phyloP scores from a whole-genome alignment of 2,797 vertebrate genomes.

The Picus viridis region DNA sequence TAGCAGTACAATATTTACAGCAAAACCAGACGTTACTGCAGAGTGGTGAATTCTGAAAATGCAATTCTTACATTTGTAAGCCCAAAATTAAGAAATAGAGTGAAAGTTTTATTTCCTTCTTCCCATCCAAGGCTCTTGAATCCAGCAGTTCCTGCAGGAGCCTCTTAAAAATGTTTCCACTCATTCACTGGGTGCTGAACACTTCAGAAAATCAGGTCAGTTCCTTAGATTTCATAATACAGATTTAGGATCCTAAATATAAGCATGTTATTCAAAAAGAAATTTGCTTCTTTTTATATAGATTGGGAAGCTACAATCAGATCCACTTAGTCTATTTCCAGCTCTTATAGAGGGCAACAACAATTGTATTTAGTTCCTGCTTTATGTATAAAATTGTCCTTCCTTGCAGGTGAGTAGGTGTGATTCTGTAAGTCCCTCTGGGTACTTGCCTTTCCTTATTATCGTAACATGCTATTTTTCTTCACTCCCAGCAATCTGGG shows the following conservation, averaged over 20 bases:
- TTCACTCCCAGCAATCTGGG: background rate
- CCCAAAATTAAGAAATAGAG: conserved; percentile 7
- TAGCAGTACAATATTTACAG: conserved; percentile 5
- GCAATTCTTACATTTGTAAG: background rate
- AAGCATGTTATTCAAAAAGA: conserved; percentile 43
- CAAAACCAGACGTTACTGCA: background rate
- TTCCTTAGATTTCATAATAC: conserved; percentile 59
- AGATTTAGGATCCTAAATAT: conserved; percentile 61
- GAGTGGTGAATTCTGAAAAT: conserved; percentile 9
- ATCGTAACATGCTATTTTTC: background rate
- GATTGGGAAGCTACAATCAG: conserved; percentile 33
- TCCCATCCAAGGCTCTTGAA: background rate
- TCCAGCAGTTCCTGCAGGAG: conserved; percentile 5
- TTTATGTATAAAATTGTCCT: conserved; percentile 9
- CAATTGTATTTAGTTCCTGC: conserved; percentile 18
- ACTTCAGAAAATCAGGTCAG: conserved; percentile 60
- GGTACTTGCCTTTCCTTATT: background rate
- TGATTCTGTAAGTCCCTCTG: background rate
- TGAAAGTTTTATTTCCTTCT: conserved; percentile 26
- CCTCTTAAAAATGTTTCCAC: conserved; percentile 33
- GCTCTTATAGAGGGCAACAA: conserved; percentile 18
- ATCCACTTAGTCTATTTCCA: conserved; percentile 49
- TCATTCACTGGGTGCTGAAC: conserved; percentile 30
- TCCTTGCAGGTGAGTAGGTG: conserved; percentile 29
- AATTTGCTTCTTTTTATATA: conserved; percentile 33